Evolutionary conservation across 2,797 vertebrate genomes (phyloP), one percentile per base, ranked within the genome.

Genomic region (Enteromius mattozi): DNA sequence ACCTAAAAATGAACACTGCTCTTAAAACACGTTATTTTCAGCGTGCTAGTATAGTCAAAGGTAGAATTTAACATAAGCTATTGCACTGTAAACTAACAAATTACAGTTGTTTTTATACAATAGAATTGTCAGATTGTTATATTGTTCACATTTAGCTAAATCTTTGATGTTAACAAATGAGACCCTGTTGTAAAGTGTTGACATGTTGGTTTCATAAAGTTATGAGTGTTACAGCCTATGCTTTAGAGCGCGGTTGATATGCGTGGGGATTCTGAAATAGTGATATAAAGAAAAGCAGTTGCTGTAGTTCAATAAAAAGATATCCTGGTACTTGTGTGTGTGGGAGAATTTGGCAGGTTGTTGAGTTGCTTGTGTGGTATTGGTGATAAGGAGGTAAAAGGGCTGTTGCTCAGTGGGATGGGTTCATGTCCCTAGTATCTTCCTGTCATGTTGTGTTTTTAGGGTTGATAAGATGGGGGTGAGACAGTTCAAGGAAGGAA

Each of bases 311-410:
- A 45, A 21, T 65, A 24, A 14, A 63, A 21, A 35, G 54, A 91
- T 88, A 86, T 91, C 91, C 84, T 88, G 72, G 68, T 47, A 40
- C 12, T 19, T 90, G 83, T 88, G 82, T 81, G 35, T 90, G 82
- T 82, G 75, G 68, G 65, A 83, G 69, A 88, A 91, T 92, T 91
- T 87, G 83, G 72, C 91, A 92, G 90, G 89, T 91, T 92, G 90
- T 86, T 85, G 6, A 27, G 61, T 82, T 82, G 66, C 87, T 82
- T 83, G 88, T 93, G 92, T 90, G 88, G 87, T 83, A 68, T 78
- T 49, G 30, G 81, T 90, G 95, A 96, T 96, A 95, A 95, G 91
- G 65, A 40, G 78, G 61, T 87, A 56, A 70, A 70, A 30, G 45
- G 80, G 19, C 49, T 80, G 82, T 59, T 45, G 49, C 21, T 3